phyloP scores from a whole-genome alignment of 2,797 vertebrate species.

The Megaceryle alcyon region DNA sequence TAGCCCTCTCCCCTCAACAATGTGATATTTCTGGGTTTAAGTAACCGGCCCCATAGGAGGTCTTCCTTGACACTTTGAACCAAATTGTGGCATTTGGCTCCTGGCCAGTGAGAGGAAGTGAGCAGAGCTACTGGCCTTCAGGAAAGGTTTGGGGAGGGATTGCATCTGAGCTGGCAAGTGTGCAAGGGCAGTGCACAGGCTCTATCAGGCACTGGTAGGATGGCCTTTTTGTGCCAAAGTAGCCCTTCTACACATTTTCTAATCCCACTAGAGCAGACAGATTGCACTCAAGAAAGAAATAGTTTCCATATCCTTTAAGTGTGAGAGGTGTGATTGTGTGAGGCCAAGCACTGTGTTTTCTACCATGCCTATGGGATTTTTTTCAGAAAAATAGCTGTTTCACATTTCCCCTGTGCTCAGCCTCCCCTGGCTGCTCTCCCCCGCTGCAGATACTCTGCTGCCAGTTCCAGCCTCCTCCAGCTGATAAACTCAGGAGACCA shows the following conservation, averaged over 20 bases:
- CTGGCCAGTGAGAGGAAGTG: fast-evolving
- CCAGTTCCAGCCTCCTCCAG: neutral
- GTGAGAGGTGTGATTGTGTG: neutral
- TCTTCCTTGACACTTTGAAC: constrained; percentile 14
- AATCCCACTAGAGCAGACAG: neutral
- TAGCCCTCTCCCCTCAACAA: neutral
- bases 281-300: neutral
- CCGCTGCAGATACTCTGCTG: fast-evolving
- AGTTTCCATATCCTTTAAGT: neutral
- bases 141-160: neutral
- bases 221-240: fast-evolving
- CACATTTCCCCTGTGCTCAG: fast-evolving
- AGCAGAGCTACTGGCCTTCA: neutral
- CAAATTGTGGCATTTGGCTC: neutral
- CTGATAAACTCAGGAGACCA: neutral
- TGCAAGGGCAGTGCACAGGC: fast-evolving
- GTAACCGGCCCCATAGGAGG: neutral
- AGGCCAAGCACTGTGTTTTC: neutral
- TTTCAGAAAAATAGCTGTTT: neutral
- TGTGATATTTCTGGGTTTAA: constrained; percentile 29
- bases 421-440: neutral
- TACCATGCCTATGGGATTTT: neutral
- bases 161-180: neutral
- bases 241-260: neutral
- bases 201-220: neutral